Evolutionary conservation across 2,797 vertebrate species (phyloP), one percentile per base, ranked within the genome.

Genomic region (Rhadinocentrus ornatus): DNA sequence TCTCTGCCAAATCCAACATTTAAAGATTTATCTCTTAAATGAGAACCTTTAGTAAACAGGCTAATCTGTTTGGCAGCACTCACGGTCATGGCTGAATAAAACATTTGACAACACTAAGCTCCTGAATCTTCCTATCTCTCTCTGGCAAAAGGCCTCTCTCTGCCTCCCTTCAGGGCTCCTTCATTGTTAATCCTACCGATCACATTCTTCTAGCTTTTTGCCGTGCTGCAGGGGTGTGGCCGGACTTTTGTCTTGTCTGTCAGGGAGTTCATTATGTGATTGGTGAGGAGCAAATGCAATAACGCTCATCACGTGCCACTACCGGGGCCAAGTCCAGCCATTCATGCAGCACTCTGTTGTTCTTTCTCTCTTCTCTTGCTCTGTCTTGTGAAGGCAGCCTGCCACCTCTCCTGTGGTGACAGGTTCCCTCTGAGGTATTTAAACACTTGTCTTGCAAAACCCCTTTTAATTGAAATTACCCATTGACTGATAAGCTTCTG

Each of bases 11-110:
- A 94, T 93, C 92, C 94, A 94, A 94, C 93, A 94, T 94, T 95
- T 94, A 95, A 95, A 95, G 95, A 95, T 95, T 93, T 95, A 91
- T 95, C 91, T 95, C 94, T 94, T 93, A 93, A 94, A 94, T 93
- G 93, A 96, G 89, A 86, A 93, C 86, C 93, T 95, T 94, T 95
- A 92, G 93, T 94, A 96, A 96, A 96, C 94, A 94, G 94, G 94
- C 92, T 95, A 94, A 96, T 96, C 94, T 95, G 91, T 95, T 96
- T 96, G 94, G 94, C 88, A 82, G 94, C 88, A 93, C 94, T 94
- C 91, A 87, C 86, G 90, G 95, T 93, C 92, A 89, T 85, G 93
- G 90, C 94, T 96, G 94, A 96, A 96, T 95, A 95, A 96, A 96
- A 95, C 93, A 96, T 96, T 94, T 83, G 92, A 95, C 94, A 94